These are phyloP conservation scores for Drosophila bocki DNA, from an alignment of 1,140 invertebrate genomes.

Conservation along the genomic window DNA sequence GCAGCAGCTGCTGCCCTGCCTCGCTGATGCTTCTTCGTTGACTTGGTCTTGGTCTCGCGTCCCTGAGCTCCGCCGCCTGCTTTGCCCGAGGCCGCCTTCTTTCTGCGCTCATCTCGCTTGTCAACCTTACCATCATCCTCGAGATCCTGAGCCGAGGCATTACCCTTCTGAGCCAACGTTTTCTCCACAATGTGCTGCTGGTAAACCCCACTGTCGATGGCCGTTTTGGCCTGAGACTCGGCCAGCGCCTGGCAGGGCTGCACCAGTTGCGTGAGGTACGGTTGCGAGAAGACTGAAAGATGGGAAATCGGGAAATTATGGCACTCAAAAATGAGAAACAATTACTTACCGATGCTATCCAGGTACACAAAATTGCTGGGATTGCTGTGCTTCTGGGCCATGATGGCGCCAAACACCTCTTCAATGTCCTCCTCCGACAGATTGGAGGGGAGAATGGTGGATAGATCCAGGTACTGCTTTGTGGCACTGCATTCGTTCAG, in stretches of 20 bases:
- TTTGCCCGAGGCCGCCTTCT: slow-evolving; percentile 94
- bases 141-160: slow-evolving; percentile 44
- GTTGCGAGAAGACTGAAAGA: slow-evolving; percentile 86
- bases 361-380: slow-evolving; percentile 86
- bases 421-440: slow-evolving; percentile 91
- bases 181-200: slow-evolving; percentile 88
- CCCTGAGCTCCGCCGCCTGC: slow-evolving; percentile 96
- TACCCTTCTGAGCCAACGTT: slow-evolving; percentile 85
- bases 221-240: slow-evolving; percentile 90
- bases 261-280: slow-evolving; percentile 90
- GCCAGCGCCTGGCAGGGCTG: slow-evolving; percentile 90
- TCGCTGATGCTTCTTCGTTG: slow-evolving; percentile 92
- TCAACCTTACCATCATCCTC: slow-evolving; percentile 87
- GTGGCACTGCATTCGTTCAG: slow-evolving; percentile 93
- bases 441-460: slow-evolving; percentile 91
- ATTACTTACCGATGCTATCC: slow-evolving; percentile 86
- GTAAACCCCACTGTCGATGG: slow-evolving; percentile 89
- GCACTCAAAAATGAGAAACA: not conserved
- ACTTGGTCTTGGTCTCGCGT: slow-evolving; percentile 97
- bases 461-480: slow-evolving; percentile 92
- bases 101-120: slow-evolving; percentile 94
- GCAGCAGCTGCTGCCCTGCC: slow-evolving; percentile 84
- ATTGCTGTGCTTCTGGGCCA: slow-evolving; percentile 86
- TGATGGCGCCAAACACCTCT: slow-evolving; percentile 89
- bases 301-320: not conserved